Conservation (phyloP, 1,140 invertebrate species). For the Metaphire vulgaris region DNA sequence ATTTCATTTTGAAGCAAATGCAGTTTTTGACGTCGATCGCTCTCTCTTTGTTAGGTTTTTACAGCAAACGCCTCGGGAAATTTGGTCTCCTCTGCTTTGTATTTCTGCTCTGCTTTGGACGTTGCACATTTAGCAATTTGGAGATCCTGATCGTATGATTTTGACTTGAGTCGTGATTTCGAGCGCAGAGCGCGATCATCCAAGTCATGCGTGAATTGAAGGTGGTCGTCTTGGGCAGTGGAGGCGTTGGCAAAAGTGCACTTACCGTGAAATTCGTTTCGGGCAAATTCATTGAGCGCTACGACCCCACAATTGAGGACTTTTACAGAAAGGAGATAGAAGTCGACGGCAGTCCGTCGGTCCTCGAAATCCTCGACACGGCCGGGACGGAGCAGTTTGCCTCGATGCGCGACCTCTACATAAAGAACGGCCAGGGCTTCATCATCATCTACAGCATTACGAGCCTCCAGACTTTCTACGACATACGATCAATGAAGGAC, state of each 20-base stretch:
- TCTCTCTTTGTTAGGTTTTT: not conserved
- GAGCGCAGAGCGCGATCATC: not conserved
- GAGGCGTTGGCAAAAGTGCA: constrained; percentile 96
- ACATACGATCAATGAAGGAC: constrained; percentile 92
- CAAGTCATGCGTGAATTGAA: constrained; percentile 94
- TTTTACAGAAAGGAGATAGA: constrained; percentile 98
- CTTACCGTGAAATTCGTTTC: constrained; percentile 98
- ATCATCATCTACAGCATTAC: constrained; percentile 95
- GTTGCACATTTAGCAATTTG: no score
- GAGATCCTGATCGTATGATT: not conserved
- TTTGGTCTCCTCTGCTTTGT: not conserved
- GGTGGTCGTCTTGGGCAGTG: constrained; percentile 95
- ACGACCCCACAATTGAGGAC: constrained; percentile 97
- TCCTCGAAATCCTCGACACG: constrained; percentile 98
- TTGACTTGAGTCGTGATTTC: not conserved
- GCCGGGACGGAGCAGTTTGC: constrained; percentile 75
- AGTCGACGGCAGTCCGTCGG: constrained; percentile 96
- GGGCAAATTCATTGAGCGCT: constrained; percentile 98
- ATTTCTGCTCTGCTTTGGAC: no score
- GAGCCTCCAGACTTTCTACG: constrained; percentile 88
- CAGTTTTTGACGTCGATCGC: not conserved
- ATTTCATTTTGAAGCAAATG: not conserved
- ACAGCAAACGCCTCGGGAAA: not conserved
- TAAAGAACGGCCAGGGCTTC: constrained; percentile 71
- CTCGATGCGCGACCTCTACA: constrained; percentile 58